Conservation (phyloP, 2,797 vertebrate species). For the Parambassis ranga region DNA sequence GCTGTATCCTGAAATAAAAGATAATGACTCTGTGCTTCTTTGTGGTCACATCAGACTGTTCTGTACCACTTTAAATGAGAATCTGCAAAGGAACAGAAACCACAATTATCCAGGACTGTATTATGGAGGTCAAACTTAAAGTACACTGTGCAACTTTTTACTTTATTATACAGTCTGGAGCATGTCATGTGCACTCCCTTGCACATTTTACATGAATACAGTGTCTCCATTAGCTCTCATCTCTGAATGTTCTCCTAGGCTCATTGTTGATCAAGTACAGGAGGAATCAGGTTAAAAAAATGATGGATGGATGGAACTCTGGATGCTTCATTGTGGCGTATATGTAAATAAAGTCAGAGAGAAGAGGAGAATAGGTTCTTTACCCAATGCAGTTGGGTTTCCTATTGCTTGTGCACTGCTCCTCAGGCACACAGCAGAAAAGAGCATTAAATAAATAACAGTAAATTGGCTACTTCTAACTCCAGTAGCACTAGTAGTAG, state of each 20-base stretch:
- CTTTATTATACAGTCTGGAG: neutral
- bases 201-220: neutral
- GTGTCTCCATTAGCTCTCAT: neutral
- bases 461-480: too few species aligned
- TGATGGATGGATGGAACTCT: too few species aligned
- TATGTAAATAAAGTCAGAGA: too few species aligned
- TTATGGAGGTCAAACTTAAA: neutral
- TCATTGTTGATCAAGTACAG: neutral
- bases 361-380: too few species aligned
- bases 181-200: too few species aligned
- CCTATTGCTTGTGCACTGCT: too few species aligned
- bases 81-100: neutral
- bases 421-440: too few species aligned
- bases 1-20: neutral
- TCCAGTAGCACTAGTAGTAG: too few species aligned
- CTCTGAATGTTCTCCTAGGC: neutral
- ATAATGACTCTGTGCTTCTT: constrained; percentile 2
- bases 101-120: neutral
- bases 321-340: too few species aligned
- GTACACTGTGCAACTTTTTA: neutral
- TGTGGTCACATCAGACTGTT: neutral
- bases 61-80: neutral
- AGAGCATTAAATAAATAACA: too few species aligned
- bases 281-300: too few species aligned
- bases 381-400: too few species aligned